These are phyloP conservation scores for Chamaea fasciata DNA, from an alignment of 2,113 vertebrate species.

Conservation along the genomic window DNA sequence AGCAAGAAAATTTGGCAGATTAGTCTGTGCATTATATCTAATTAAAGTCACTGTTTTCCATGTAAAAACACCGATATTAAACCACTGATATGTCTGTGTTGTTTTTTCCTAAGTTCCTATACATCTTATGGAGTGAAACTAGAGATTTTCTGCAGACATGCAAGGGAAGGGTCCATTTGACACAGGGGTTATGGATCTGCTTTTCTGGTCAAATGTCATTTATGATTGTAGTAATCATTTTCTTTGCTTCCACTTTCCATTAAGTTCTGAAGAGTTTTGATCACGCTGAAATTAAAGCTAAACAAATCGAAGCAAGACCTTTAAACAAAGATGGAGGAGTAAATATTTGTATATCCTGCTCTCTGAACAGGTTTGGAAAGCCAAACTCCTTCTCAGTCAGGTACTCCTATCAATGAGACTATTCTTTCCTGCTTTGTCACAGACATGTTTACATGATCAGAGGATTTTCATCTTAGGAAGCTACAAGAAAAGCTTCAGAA, in stretches of 20 bases:
- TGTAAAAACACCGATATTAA: background rate
- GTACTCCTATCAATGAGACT: background rate
- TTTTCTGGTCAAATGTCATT: background rate
- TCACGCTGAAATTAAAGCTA: background rate
- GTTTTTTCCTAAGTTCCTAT: background rate
- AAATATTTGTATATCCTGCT: constrained; percentile 23
- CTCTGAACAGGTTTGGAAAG: background rate
- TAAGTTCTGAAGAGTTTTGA: background rate
- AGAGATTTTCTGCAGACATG: background rate
- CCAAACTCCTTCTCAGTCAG: background rate
- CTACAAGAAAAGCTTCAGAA: background rate
- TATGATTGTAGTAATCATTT: background rate
- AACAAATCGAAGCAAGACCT: background rate
- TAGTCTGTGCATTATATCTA: background rate
- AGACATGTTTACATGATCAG: background rate
- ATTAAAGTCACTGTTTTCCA: background rate
- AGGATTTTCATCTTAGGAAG: background rate
- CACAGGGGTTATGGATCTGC: background rate
- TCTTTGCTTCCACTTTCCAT: background rate
- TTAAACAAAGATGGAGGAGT: background rate
- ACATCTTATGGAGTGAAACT: background rate
- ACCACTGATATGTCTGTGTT: background rate
- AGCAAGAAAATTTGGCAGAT: background rate
- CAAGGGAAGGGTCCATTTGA: background rate
- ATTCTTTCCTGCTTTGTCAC: background rate